Evolutionary conservation across 1,140 invertebrate genomes (phyloP), one percentile per base, ranked within the genome.

Genomic region (Lasaia peninsularis): DNA sequence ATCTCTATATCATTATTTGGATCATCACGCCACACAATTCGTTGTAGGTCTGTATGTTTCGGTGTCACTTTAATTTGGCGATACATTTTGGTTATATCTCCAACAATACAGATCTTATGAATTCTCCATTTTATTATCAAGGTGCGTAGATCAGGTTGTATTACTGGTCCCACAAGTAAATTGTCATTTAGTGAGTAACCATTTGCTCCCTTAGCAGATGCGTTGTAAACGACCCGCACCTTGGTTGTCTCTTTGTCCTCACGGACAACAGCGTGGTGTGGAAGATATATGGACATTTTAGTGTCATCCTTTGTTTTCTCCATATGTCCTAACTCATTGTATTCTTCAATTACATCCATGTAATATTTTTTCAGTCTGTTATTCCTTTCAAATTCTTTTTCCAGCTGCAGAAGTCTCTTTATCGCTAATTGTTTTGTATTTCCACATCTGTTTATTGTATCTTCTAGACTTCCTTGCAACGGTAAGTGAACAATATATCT

Each of bases 11-110:
- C 35, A 21, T 75, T 35, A 28, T 58, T 33, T 10, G 61, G 52
- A 10, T 62, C 50, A 35, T 71, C 14, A 32, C 78, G 59, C 78
- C 86, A 89, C 0, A 90, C 16, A 18, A 90, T 80, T 21, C 66
- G 44, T 67, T 89, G 86, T 48, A 71, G 76, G 40, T 67, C 40
- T 40, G 59, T 58, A 28, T 70, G 58, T 48, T 64, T 37, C 24
- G 56, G 18, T 10, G 55, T 65, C 32, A 65, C 60, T 2, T 33
- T 31, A 2, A 67, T 56, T 56, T 58, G 57, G 52, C 65, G 35
- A 51, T 64, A 67, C 65, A 68, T 68, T 56, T 65, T 65, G 2
- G 61, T 32, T 18, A 71, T 62, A 49, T 71, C 62, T 12, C 58
- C 58, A 14, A 67, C 60, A 10, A 71, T 51, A 50, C 57, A 58